Evolutionary conservation across 23 tunicate genomes (phyloP).

Genomic region (Diplosoma virens): DNA sequence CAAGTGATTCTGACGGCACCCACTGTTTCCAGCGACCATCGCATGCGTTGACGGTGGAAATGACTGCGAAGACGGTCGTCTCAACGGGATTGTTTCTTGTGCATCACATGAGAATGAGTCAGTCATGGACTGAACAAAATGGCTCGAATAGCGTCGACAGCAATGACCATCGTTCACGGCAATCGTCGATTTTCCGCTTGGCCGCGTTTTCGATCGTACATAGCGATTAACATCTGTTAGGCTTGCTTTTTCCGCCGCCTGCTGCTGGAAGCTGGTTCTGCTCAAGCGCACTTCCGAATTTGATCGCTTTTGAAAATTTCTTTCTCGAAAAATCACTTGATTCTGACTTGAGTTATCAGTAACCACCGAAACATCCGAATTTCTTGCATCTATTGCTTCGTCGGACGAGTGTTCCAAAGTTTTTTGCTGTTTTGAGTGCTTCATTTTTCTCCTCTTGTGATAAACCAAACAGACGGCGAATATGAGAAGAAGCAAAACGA

Average conservation of each 20-base stretch:
- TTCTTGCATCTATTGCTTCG: background rate
- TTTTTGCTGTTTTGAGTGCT: background rate
- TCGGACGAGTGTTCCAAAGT: background rate
- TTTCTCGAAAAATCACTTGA: background rate
- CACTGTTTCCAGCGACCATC: background rate
- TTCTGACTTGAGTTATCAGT: background rate
- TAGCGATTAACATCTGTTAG: background rate
- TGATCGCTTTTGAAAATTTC: background rate
- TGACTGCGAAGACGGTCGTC: background rate
- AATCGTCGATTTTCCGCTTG: background rate
- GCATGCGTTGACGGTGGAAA: background rate
- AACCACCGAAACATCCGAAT: background rate
- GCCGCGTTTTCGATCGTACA: background rate
- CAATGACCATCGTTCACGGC: background rate
- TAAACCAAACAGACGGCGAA: constrained; percentile 38
- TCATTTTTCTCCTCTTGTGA: constrained; percentile 26
- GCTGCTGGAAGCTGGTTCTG: background rate
- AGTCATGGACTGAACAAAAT: background rate
- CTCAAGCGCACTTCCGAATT: background rate
- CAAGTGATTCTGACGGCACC: background rate
- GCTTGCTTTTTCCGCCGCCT: background rate
- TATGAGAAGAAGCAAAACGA: constrained; percentile 31
- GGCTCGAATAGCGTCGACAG: constrained; percentile 2
- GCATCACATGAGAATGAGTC: background rate
- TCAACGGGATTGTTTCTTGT: background rate